Evolutionary conservation across 1,140 invertebrate species (phyloP).

Genomic region (Eciton burchellii): DNA sequence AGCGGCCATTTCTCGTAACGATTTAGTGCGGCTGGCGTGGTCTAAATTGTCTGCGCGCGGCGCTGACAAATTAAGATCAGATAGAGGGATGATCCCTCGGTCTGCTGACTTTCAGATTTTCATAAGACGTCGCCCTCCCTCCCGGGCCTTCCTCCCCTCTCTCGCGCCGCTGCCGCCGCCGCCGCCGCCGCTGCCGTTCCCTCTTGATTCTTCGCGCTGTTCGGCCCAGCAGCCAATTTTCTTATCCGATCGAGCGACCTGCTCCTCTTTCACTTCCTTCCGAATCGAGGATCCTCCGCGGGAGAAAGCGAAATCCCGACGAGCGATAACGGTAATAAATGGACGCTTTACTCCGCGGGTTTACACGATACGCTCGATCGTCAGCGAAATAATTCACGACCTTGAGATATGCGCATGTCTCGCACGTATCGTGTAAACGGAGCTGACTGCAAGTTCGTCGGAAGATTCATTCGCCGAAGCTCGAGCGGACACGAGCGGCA

Average conservation of each 20-base stretch:
- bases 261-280: constrained; percentile 33
- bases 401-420: background rate
- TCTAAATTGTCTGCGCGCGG: constrained; percentile 76
- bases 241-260: constrained; percentile 71
- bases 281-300: background rate
- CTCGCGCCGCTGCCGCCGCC: constrained; percentile 32
- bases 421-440: background rate
- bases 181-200: constrained; percentile 49
- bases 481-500: background rate
- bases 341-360: background rate
- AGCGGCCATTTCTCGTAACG: constrained; percentile 63
- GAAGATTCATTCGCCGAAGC: background rate
- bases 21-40: constrained; percentile 69
- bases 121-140: constrained; percentile 74
- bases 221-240: constrained; percentile 71
- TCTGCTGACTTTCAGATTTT: constrained; percentile 83
- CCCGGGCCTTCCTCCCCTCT: constrained; percentile 29
- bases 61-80: constrained; percentile 83
- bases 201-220: constrained; percentile 46
- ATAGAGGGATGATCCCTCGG: constrained; percentile 81
- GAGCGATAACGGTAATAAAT: background rate
- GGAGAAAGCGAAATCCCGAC: constrained; percentile 13
- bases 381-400: constrained; percentile 22
- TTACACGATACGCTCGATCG: background rate
- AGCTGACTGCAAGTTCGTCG: background rate